phyloP scores from a whole-genome alignment of 2,113 vertebrate genomes.

The Coreoperca whiteheadi region DNA sequence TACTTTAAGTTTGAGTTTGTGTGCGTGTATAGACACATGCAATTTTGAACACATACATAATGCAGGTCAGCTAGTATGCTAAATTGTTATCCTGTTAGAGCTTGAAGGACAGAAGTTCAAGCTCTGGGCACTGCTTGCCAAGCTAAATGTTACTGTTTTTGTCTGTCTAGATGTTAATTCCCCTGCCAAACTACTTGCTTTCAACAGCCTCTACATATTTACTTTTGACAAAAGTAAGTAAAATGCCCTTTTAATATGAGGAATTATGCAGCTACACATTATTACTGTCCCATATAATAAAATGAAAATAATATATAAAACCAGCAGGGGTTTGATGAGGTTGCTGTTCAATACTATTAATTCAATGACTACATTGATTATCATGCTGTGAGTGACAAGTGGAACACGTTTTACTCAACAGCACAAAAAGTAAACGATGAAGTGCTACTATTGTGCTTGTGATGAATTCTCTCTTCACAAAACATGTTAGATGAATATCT shows the following conservation, averaged over 20 bases:
- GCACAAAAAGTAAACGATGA: neutral
- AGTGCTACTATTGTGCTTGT: neutral
- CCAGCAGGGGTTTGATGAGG: neutral
- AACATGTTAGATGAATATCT: neutral
- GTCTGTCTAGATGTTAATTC: conserved; percentile 11
- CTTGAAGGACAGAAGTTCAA: conserved; percentile 48
- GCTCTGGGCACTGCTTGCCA: conserved; percentile 22
- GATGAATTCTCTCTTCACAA: neutral
- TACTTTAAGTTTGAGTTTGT: neutral
- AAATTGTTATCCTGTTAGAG: conserved; percentile 50
- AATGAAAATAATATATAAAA: neutral
- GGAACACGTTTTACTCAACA: neutral
- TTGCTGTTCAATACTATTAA: conserved; percentile 7
- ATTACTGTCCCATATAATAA: neutral
- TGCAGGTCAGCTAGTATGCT: conserved; percentile 42
- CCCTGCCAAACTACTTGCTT: neutral
- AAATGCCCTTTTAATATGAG: neutral
- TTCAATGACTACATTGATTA: conserved; percentile 4
- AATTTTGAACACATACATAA: conserved; percentile 47
- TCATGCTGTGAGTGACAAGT: neutral
- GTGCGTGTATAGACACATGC: conserved; percentile 1
- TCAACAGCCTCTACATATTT: conserved; percentile 11
- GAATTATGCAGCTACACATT: neutral
- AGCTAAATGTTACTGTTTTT: conserved; percentile 27
- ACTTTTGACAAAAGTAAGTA: neutral